A percentile compares a stretch with the other conserved stretches of the same genome.
These are phyloP conservation scores for Axis porcinus DNA, from an alignment of 2,113 vertebrate genomes.

Conservation along the genomic window DNA sequence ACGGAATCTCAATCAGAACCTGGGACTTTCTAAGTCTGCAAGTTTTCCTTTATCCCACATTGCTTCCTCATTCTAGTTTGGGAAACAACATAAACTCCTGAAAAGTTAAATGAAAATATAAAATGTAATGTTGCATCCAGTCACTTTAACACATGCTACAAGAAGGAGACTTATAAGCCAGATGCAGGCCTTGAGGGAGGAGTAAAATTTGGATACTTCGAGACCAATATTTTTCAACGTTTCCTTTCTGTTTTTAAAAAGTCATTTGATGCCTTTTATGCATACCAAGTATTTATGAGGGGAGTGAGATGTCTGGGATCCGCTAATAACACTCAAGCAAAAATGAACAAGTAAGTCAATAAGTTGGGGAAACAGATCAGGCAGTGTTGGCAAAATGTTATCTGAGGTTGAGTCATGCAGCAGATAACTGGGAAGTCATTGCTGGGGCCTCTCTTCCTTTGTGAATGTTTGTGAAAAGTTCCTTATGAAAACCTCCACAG, in stretches of 20 bases:
- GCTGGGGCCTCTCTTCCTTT: neutral
- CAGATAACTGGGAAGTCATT: neutral
- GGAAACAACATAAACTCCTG: slow-evolving; percentile 1
- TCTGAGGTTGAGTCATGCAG: neutral
- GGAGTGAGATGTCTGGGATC: neutral
- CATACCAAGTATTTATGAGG: neutral
- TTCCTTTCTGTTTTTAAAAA: neutral
- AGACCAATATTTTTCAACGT: neutral
- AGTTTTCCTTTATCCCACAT: neutral
- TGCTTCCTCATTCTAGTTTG: neutral
- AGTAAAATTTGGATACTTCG: neutral
- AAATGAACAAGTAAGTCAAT: neutral
- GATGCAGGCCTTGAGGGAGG: neutral
- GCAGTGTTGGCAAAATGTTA: neutral
- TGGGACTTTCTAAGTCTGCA: neutral
- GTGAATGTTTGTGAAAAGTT: neutral
- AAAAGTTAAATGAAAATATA: slow-evolving; percentile 11
- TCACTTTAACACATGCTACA: neutral
- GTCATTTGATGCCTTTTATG: neutral
- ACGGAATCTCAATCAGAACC: neutral
- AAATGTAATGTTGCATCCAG: neutral
- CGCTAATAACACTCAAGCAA: neutral
- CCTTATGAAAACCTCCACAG: neutral
- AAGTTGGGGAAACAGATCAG: neutral
- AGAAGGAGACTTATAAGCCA: neutral